Percentiles rank a stretch among this genome's conserved stretches.
These are phyloP conservation scores for Cataglyphis cursor DNA, from an alignment of 2,888 invertebrate genomes.

Conservation along the genomic window DNA sequence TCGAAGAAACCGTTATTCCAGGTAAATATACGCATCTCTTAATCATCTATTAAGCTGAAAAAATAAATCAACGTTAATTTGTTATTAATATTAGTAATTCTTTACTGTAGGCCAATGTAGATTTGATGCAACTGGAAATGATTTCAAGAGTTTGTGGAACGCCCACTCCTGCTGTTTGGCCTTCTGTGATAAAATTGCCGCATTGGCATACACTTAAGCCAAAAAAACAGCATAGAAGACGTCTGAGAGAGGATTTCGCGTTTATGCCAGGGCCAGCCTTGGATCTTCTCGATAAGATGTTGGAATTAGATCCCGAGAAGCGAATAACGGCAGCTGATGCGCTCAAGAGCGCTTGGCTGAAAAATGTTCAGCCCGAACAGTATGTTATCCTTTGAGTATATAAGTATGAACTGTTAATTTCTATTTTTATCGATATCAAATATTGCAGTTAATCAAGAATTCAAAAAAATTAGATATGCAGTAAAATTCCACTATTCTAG, in stretches of 20 bases:
- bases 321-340: conserved; percentile 98
- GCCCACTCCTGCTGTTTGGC: conserved; percentile 98
- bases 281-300: conserved; percentile 97
- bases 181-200: conserved; percentile 96
- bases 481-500: neutral
- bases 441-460: neutral
- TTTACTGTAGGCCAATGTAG: conserved; percentile 93
- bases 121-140: conserved; percentile 97
- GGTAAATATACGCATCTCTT: conserved; percentile 87
- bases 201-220: conserved; percentile 96
- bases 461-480: neutral
- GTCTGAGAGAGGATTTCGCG: conserved; percentile 96
- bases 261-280: conserved; percentile 96
- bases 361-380: conserved; percentile 96
- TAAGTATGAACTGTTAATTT: neutral
- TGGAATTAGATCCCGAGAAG: conserved; percentile 97
- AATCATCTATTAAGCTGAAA: conserved; percentile 2
- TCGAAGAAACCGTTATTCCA: conserved; percentile 98
- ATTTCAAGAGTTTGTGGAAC: conserved; percentile 98
- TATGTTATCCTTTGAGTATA: conserved; percentile 87
- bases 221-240: conserved; percentile 95
- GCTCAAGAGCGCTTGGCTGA: conserved; percentile 96
- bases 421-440: neutral
- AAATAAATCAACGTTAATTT: neutral
- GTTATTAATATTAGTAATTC: conserved; percentile 17